These are phyloP conservation scores for Smittia sp. DNA, from an alignment of 2,888 invertebrate genomes.

Conservation along the genomic window DNA sequence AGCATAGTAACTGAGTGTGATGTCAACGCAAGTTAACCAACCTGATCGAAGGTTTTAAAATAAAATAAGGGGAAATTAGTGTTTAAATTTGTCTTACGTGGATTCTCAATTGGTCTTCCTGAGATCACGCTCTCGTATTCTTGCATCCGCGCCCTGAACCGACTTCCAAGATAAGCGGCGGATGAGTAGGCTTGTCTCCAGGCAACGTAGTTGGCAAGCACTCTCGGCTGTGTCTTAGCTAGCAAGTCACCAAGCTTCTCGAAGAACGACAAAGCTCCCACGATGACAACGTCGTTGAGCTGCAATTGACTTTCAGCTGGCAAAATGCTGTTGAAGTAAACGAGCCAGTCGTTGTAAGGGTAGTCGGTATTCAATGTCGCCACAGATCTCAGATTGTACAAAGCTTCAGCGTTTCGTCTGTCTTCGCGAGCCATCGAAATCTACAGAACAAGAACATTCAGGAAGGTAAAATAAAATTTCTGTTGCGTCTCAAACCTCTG, in stretches of 20 bases:
- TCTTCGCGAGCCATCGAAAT: constrained; percentile 42
- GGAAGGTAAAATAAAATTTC: background rate
- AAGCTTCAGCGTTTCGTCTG: constrained; percentile 42
- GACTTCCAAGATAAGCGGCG: constrained; percentile 43
- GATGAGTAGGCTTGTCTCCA: constrained; percentile 43
- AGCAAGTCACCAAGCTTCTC: constrained; percentile 42
- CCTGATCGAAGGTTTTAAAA: no score
- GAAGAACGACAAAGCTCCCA: constrained; percentile 41
- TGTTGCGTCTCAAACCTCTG: constrained; percentile 41
- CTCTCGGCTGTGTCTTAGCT: constrained; percentile 41
- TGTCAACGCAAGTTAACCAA: constrained; percentile 18
- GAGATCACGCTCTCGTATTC: constrained; percentile 39
- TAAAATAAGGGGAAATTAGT: no score
- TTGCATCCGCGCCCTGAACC: constrained; percentile 43
- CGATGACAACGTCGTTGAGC: constrained; percentile 43
- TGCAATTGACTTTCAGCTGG: no score
- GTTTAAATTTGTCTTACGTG: no score
- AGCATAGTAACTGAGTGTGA: background rate
- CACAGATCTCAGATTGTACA: constrained; percentile 43
- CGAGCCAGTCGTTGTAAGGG: constrained; percentile 43
- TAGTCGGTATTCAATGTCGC: constrained; percentile 41
- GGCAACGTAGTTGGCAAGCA: constrained; percentile 44
- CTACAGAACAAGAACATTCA: background rate
- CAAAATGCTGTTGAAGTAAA: constrained; percentile 43
- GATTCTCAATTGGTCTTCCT: background rate